Evolutionary conservation across 2,888 invertebrate species (phyloP).

Genomic region (Melolontha melolontha): DNA sequence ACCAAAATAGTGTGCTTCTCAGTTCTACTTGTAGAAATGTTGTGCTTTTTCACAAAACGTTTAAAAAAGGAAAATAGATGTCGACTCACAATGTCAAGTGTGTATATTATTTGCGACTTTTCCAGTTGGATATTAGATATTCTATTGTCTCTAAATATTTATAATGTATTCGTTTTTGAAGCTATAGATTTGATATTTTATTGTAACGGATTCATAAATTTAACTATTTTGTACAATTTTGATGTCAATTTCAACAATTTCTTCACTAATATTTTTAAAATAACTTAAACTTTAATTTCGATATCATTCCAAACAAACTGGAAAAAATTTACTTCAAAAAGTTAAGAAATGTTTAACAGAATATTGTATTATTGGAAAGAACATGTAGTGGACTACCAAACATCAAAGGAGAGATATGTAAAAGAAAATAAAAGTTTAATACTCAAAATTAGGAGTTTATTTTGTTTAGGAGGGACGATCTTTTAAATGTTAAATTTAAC

Average conservation of each 20-base stretch:
- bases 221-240: conserved; percentile 16
- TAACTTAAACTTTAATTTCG: background rate
- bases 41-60: conserved; percentile 14
- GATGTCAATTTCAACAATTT: conserved; percentile 24
- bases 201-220: conserved; percentile 15
- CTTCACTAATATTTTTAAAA: conserved; percentile 1
- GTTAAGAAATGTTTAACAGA: no score
- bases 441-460: no score
- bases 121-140: conserved; percentile 29
- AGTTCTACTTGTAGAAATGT: conserved; percentile 3
- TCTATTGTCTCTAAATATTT: conserved; percentile 22
- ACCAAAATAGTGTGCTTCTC: conserved; percentile 26
- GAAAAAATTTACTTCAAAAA: no score
- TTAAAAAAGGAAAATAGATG: conserved; percentile 10
- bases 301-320: background rate
- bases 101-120: conserved; percentile 24
- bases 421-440: no score
- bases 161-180: conserved; percentile 18
- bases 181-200: conserved; percentile 11
- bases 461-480: no score
- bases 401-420: no score
- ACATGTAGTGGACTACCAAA: no score
- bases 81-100: conserved; percentile 16
- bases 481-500: no score
- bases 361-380: no score